These are phyloP conservation scores for Anagrus nilaparvatae DNA, from an alignment of 1,140 invertebrate species.

Conservation along the genomic window DNA sequence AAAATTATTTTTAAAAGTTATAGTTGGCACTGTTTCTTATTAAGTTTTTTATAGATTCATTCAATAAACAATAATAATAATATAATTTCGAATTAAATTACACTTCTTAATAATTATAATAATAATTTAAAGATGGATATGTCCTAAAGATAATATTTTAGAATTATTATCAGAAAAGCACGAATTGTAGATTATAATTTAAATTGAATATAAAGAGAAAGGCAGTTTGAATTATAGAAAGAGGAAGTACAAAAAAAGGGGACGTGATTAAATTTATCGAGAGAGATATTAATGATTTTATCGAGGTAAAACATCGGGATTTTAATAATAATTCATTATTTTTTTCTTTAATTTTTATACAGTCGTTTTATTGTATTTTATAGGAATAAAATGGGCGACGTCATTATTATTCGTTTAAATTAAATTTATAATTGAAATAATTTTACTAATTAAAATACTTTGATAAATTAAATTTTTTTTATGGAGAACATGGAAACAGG, in stretches of 20 bases:
- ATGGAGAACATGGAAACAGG: too few species aligned
- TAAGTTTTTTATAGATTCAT: too few species aligned
- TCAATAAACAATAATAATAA: not conserved
- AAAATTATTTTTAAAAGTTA: too few species aligned
- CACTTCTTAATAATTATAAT: not conserved
- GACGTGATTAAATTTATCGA: slow-evolving; percentile 7
- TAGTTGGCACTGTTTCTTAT: too few species aligned
- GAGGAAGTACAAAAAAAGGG: not conserved
- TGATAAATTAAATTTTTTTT: not conserved
- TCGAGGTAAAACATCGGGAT: slow-evolving; percentile 4
- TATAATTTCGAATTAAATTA: not conserved
- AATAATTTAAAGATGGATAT: not conserved
- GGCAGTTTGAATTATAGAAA: not conserved
- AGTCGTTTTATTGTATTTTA: slow-evolving; percentile 3
- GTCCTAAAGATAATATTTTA: not conserved
- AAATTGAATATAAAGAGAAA: not conserved
- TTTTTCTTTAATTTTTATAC: too few species aligned
- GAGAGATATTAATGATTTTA: slow-evolving; percentile 6
- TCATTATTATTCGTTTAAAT: not conserved
- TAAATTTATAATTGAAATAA: not conserved
- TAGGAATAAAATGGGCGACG: not conserved
- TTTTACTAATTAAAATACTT: not conserved
- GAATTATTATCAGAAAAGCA: not conserved
- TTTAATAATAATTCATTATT: too few species aligned
- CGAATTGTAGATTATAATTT: not conserved